Percentiles rank a stretch among this genome's conserved stretches.
phyloP scores from a whole-genome alignment of 1,140 invertebrate genomes.

The Limonius californicus region DNA sequence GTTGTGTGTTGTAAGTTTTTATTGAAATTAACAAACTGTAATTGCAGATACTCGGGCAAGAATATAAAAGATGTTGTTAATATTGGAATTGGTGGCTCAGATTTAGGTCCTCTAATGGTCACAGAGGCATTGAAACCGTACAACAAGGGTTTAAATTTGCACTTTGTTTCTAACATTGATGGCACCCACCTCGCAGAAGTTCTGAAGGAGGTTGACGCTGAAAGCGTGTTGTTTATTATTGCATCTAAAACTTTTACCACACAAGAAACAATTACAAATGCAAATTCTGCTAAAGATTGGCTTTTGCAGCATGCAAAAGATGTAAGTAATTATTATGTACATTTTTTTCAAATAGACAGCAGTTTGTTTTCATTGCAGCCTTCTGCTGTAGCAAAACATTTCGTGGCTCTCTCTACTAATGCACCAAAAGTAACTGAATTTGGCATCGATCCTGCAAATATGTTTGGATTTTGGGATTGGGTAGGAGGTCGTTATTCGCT shows the following conservation, averaged over 20 bases:
- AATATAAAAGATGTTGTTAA: constrained; percentile 97
- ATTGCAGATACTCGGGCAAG: constrained; percentile 82
- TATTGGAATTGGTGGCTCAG: constrained; percentile 99
- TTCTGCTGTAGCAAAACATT: constrained; percentile 89
- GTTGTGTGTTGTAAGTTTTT: neutral
- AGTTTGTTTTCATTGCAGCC: constrained; percentile 57
- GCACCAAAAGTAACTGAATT: constrained; percentile 89
- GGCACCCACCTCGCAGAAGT: constrained; percentile 96
- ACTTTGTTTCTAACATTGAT: constrained; percentile 99
- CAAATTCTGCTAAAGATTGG: constrained; percentile 94
- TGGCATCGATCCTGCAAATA: constrained; percentile 95
- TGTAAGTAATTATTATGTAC: constrained; percentile 54
- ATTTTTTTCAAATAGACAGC: neutral
- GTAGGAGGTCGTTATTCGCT: constrained; percentile 97
- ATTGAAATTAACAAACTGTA: too few relatives aligned
- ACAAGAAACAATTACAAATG: constrained; percentile 99
- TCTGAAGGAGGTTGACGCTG: constrained; percentile 85
- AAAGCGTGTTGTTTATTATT: constrained; percentile 96
- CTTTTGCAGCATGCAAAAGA: constrained; percentile 83
- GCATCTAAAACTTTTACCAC: constrained; percentile 99
- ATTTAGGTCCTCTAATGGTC: constrained; percentile 98
- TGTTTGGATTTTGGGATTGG: constrained; percentile 99
- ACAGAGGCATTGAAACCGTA: constrained; percentile 96
- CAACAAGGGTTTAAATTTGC: constrained; percentile 80
- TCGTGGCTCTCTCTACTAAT: constrained; percentile 97